Evolutionary conservation across 2,113 vertebrate genomes (phyloP).

Genomic region (Grammomys dolichurus): DNA sequence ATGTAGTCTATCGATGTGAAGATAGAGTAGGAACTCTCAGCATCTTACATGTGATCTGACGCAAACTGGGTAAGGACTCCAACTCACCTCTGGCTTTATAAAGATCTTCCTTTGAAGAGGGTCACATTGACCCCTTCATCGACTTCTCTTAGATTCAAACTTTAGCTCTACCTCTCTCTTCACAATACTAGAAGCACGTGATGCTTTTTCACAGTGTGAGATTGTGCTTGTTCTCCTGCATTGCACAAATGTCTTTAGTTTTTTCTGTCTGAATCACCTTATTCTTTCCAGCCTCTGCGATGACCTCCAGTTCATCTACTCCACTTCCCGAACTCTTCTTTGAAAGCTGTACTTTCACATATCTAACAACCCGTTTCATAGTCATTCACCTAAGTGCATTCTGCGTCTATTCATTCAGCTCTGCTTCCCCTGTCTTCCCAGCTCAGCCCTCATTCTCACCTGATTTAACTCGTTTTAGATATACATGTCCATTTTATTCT

Average conservation of each 20-base stretch:
- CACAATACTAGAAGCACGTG: not conserved
- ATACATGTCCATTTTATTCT: not conserved
- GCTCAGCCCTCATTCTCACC: not conserved
- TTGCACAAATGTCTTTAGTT: conserved; percentile 25
- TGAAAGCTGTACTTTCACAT: not conserved
- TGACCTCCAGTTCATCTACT: not conserved
- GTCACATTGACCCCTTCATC: not conserved
- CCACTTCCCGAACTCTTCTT: not conserved
- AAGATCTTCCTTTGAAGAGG: not conserved
- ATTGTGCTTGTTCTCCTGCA: not conserved
- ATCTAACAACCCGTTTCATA: not conserved
- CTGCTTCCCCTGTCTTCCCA: not conserved
- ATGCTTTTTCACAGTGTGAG: not conserved
- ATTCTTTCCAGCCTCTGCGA: not conserved
- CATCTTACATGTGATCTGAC: not conserved
- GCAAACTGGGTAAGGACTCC: not conserved
- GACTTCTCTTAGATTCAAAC: not conserved
- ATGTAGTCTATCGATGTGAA: not conserved
- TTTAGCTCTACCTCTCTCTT: not conserved
- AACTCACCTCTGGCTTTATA: not conserved
- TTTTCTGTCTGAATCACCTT: not conserved
- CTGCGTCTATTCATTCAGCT: not conserved
- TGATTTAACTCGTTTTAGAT: not conserved
- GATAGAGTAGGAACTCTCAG: fast-evolving
- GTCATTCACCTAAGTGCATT: not conserved